Conservation (phyloP, 2,797 vertebrate genomes). For the Champsocephalus gunnari region DNA sequence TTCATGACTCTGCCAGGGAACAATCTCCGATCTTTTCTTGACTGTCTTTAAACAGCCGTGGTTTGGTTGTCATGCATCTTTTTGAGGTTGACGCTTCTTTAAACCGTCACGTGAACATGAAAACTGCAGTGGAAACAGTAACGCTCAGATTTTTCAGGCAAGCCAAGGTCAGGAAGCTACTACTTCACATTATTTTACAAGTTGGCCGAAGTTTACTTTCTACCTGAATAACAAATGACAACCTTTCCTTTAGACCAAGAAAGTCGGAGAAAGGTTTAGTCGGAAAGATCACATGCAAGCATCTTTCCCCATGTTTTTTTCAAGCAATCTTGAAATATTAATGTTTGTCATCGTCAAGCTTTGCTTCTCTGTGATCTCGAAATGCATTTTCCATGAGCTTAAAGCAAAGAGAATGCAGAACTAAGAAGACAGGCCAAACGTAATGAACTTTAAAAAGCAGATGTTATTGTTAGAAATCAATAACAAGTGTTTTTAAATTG, state of each 20-base stretch:
- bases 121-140: slow-evolving; percentile 26
- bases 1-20: slow-evolving; percentile 27
- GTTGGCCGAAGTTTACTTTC: not conserved
- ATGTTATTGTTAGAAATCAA: slow-evolving; percentile 12
- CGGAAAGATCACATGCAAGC: slow-evolving; percentile 33
- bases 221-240: not conserved
- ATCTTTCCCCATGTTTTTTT: slow-evolving; percentile 43
- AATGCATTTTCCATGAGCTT: slow-evolving; percentile 48
- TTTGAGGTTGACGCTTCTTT: not conserved
- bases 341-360: slow-evolving; percentile 47
- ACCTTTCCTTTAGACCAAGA: slow-evolving; percentile 9
- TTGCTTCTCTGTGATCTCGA: slow-evolving; percentile 20
- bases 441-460: slow-evolving; percentile 26
- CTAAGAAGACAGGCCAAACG: slow-evolving; percentile 35
- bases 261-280: slow-evolving; percentile 16
- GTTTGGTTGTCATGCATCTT: slow-evolving; percentile 18
- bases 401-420: slow-evolving; percentile 20
- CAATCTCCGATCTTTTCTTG: slow-evolving; percentile 29
- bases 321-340: slow-evolving; percentile 42
- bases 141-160: not conserved
- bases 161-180: not conserved
- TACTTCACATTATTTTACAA: not conserved
- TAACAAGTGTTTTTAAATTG: slow-evolving; percentile 28
- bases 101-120: slow-evolving; percentile 1
- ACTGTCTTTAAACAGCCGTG: not conserved